Conservation (phyloP, 2,797 vertebrate species). For the Alosa sapidissima region DNA sequence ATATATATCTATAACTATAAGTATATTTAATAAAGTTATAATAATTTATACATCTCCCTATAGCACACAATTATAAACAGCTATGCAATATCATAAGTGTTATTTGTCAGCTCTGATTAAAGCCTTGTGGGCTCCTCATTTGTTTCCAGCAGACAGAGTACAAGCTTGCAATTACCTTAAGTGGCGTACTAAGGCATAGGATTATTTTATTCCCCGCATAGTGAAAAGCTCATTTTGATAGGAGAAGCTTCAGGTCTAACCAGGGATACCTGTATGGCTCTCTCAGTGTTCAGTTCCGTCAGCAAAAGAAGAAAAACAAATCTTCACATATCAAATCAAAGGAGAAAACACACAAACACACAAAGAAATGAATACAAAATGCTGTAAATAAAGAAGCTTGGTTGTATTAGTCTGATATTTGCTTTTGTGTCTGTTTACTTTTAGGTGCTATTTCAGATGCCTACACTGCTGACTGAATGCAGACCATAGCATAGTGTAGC, state of each 20-base stretch:
- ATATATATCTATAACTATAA: too few relatives aligned
- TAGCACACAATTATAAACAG: too few relatives aligned
- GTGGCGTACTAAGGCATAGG: conserved; percentile 53
- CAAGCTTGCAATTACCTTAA: conserved; percentile 62
- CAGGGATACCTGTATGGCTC: background rate
- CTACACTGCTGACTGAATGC: background rate
- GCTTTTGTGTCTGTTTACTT: background rate
- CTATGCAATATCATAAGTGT: too few relatives aligned
- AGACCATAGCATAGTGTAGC: background rate
- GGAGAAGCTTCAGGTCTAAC: background rate
- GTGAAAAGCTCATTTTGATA: conserved; percentile 45
- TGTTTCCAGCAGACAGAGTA: conserved; percentile 52
- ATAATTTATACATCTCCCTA: too few relatives aligned
- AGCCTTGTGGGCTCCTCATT: too few relatives aligned
- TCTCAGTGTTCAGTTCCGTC: background rate
- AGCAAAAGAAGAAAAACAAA: background rate
- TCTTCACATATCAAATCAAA: background rate
- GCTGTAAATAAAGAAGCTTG: background rate
- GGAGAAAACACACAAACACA: background rate
- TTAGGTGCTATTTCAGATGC: background rate
- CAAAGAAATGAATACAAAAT: too few relatives aligned
- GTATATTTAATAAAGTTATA: too few relatives aligned
- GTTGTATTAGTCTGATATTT: background rate
- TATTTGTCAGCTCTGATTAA: too few relatives aligned
- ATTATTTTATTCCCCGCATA: conserved; percentile 46